Conservation (phyloP, 2,888 invertebrate species). For the Cenopis cana region DNA sequence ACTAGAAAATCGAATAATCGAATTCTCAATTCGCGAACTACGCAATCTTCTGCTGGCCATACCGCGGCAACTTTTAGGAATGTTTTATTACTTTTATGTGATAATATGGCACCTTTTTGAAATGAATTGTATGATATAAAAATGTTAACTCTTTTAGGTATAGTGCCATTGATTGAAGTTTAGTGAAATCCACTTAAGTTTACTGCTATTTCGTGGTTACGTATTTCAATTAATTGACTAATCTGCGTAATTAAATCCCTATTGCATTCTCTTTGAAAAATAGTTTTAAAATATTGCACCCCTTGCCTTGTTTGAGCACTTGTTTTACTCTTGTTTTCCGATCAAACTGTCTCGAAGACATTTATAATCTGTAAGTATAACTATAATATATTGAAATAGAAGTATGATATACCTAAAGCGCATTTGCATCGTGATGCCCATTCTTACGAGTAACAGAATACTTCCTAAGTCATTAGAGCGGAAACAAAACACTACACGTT, state of each 20-base stretch:
- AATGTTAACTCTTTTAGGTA: slow-evolving; percentile 14
- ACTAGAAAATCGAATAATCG: slow-evolving; percentile 41
- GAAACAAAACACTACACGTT: slow-evolving; percentile 15
- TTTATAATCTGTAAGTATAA: too few species aligned
- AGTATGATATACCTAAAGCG: not conserved
- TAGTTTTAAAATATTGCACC: not conserved
- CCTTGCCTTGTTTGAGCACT: not conserved
- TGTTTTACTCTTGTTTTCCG: not conserved
- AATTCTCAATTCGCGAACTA: slow-evolving; percentile 30
- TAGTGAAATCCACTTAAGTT: slow-evolving; percentile 26
- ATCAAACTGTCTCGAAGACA: too few species aligned
- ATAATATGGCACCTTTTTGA: slow-evolving; percentile 37
- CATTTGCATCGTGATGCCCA: not conserved
- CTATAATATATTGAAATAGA: not conserved
- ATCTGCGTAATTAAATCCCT: not conserved
- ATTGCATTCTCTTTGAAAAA: not conserved
- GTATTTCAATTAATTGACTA: slow-evolving; percentile 13
- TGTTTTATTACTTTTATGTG: slow-evolving; percentile 41
- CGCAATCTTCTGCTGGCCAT: slow-evolving; percentile 24
- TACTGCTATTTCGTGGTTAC: slow-evolving; percentile 24
- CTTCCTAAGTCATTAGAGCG: slow-evolving; percentile 15
- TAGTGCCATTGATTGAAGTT: not conserved
- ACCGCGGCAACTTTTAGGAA: slow-evolving; percentile 22
- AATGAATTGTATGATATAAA: slow-evolving; percentile 26
- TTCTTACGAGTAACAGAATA: slow-evolving; percentile 1